Percentiles rank a stretch among this genome's conserved stretches.
These are phyloP conservation scores for Neomonachus schauinslandi DNA, from an alignment of 2,113 vertebrate genomes.

Conservation along the genomic window DNA sequence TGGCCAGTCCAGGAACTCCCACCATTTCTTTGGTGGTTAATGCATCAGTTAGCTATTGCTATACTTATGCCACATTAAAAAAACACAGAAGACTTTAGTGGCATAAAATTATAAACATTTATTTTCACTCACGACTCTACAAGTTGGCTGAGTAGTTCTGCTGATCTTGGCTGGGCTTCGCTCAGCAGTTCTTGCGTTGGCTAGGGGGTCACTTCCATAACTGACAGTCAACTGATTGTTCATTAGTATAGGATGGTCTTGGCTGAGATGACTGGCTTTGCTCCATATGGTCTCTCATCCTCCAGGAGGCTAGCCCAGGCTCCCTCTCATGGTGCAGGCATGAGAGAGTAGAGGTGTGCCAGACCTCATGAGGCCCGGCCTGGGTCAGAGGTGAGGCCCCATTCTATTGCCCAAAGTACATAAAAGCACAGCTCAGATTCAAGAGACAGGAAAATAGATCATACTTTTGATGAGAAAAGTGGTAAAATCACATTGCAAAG, in stretches of 20 bases:
- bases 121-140: neutral
- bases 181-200: neutral
- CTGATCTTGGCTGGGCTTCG: neutral
- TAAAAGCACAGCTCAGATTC: neutral
- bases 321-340: neutral
- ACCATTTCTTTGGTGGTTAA: neutral
- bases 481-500: neutral
- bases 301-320: neutral
- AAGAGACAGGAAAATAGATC: neutral
- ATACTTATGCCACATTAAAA: neutral
- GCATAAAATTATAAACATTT: neutral
- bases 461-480: neutral
- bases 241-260: neutral
- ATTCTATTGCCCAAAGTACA: neutral
- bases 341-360: neutral
- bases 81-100: neutral
- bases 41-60: neutral
- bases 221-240: neutral
- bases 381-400: neutral
- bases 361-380: neutral
- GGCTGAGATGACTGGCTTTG: neutral
- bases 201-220: neutral
- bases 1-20: neutral
- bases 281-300: neutral
- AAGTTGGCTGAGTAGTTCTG: neutral